Base-by-base conservation (phyloP, 92 coral and sea anemone species). In the Parazoanthus atlanticus region DNA sequence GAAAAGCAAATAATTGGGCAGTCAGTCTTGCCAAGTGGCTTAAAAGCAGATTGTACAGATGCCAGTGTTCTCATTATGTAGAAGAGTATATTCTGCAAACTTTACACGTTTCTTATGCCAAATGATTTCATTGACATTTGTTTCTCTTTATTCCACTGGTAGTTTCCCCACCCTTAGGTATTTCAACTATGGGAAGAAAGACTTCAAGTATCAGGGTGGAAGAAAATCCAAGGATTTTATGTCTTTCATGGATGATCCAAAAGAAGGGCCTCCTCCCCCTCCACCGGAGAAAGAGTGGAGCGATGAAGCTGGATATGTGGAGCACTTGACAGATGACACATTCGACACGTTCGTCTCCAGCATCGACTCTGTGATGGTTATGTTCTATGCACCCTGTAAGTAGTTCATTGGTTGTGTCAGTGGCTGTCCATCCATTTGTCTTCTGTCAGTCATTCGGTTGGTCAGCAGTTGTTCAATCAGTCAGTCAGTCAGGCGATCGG, bases 381-480 rank as follows among this genome's bases (percentile, higher is more conserved):
- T 97, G 99, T 97, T 97, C 90, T 97, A 97, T 92, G 98, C 99
- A 78, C 99, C 98, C 3, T 91, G 99, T 97, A 83, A 90, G 98
- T 96, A 64, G 66, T 28, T 46, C 30, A 43, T 43, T 26, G 26
- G 28, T 5, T 21, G 28, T 61, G 33, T 5, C 36, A 81, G 70
- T 38, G 73, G 30, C 73, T 67, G 73, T 25, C 32, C 1, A 11
- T 49, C 17, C 67, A 4, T 61, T 61, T 61, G 67, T 61, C 28
- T 61, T 19, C 19, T 61, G 26, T 61, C 7, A 19, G 67, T 2
- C 64, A 13, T 23, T 13, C 26, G 3, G 67, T 61, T 1, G 1
- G 19, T 10, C 8, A 8, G 56, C 10, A 17, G 56, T 49, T 13
- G 17, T 0, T 49, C 10, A 13, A 13, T 49, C 47, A 21, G 67